These are phyloP conservation scores for Papilio xuthus DNA, from an alignment of 1,140 invertebrate genomes.

Conservation along the genomic window DNA sequence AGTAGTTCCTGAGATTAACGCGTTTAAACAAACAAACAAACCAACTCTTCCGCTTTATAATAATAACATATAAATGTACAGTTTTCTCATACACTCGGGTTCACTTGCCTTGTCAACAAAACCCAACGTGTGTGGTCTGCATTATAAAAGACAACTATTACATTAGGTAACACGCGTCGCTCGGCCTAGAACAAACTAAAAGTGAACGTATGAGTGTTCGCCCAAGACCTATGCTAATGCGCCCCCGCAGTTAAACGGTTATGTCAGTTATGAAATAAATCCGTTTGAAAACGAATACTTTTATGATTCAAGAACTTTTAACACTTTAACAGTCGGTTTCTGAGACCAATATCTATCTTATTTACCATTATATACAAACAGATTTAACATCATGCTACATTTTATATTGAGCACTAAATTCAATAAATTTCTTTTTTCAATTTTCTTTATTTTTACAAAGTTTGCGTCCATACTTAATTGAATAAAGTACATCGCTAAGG, in stretches of 20 bases:
- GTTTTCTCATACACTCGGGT: too few relatives aligned
- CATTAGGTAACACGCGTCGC: background rate
- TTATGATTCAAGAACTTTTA: background rate
- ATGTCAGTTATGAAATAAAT: background rate
- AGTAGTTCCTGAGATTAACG: too few relatives aligned
- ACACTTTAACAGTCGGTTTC: too few relatives aligned
- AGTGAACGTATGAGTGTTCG: constrained; percentile 1
- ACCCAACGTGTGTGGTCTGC: background rate
- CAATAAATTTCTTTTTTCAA: too few relatives aligned
- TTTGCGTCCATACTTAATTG: background rate
- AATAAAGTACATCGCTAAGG: background rate
- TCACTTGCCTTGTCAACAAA: too few relatives aligned
- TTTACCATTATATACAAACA: too few relatives aligned
- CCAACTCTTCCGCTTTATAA: too few relatives aligned
- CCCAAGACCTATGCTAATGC: background rate
- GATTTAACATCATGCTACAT: too few relatives aligned
- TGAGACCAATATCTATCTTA: too few relatives aligned
- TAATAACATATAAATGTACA: too few relatives aligned
- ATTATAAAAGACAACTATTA: constrained; percentile 10
- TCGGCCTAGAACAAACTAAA: constrained; percentile 8
- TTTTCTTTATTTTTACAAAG: background rate
- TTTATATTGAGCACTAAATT: too few relatives aligned
- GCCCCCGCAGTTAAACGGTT: constrained; percentile 2
- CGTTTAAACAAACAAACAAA: too few relatives aligned
- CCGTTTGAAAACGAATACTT: background rate